Conservation (phyloP, 2,888 invertebrate species). For the Microctonus aethiopoides region DNA sequence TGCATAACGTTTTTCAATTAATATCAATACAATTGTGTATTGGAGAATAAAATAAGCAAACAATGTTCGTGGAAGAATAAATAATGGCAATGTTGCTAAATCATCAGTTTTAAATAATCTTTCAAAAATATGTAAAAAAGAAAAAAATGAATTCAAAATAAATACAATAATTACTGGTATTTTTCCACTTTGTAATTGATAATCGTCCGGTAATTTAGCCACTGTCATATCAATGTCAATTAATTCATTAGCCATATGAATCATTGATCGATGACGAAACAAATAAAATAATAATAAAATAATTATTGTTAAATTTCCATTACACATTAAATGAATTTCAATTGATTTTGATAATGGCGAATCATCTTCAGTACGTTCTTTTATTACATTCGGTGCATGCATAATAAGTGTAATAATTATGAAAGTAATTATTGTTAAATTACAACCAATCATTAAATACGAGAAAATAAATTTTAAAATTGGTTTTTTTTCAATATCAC, state of each 20-base stretch:
- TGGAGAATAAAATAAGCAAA: slow-evolving; percentile 28
- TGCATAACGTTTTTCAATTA: slow-evolving; percentile 27
- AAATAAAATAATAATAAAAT: slow-evolving; percentile 27
- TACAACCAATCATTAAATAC: slow-evolving; percentile 35
- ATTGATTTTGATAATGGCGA: slow-evolving; percentile 21
- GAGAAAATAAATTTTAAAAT: slow-evolving; percentile 28
- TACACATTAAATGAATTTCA: slow-evolving; percentile 25
- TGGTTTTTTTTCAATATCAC: not conserved
- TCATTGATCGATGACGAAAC: slow-evolving; percentile 30
- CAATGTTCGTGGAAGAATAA: slow-evolving; percentile 17
- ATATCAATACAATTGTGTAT: slow-evolving; percentile 25
- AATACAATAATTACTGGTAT: not conserved
- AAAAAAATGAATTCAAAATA: not conserved
- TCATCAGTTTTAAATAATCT: not conserved
- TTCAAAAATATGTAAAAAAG: not conserved
- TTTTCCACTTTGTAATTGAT: not conserved
- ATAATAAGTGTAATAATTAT: slow-evolving; percentile 14
- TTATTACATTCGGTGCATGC: slow-evolving; percentile 4
- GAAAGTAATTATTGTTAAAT: slow-evolving; percentile 23
- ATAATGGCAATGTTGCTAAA: not conserved
- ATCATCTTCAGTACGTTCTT: slow-evolving; percentile 12
- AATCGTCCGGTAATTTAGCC: not conserved
- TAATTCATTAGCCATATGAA: slow-evolving; percentile 34
- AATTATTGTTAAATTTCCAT: slow-evolving; percentile 20
- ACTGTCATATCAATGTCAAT: slow-evolving; percentile 14